A percentile compares a stretch with the other conserved stretches of the same genome.
Conservation (phyloP, 2,113 vertebrate species). For the Cichladusa arquata region DNA sequence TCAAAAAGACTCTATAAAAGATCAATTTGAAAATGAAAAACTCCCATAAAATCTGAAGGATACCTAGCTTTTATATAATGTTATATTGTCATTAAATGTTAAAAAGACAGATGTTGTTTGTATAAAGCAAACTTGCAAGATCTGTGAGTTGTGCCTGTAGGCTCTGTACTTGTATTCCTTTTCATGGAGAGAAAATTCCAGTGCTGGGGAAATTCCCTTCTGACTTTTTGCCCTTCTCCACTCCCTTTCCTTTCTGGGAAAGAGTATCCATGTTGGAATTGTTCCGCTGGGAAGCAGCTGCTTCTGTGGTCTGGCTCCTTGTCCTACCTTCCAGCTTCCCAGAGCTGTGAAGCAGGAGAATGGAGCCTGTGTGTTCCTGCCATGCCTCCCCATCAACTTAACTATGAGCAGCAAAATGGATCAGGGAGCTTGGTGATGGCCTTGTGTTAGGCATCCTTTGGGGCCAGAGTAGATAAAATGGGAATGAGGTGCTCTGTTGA, state of each 20-base stretch:
- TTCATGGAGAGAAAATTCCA: not conserved
- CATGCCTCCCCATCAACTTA: not conserved
- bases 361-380: not conserved
- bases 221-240: constrained; percentile 28
- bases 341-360: not conserved
- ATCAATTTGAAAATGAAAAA: not conserved
- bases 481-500: not conserved
- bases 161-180: not conserved
- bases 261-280: constrained; percentile 31
- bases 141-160: not conserved
- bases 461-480: not conserved
- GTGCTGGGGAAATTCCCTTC: not conserved
- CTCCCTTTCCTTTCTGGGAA: constrained; percentile 27
- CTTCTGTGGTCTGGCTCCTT: constrained; percentile 50
- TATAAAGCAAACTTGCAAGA: not conserved
- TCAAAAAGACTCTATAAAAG: not conserved
- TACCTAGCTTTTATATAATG: not conserved
- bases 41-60: not conserved
- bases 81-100: not conserved
- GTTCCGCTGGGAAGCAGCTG: constrained; percentile 56
- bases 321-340: not conserved
- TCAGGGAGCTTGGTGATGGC: not conserved
- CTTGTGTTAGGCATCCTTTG: not conserved
- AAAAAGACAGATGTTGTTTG: not conserved
- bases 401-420: not conserved